Conservation (phyloP, 2,113 vertebrate species). For the Anser cygnoides region DNA sequence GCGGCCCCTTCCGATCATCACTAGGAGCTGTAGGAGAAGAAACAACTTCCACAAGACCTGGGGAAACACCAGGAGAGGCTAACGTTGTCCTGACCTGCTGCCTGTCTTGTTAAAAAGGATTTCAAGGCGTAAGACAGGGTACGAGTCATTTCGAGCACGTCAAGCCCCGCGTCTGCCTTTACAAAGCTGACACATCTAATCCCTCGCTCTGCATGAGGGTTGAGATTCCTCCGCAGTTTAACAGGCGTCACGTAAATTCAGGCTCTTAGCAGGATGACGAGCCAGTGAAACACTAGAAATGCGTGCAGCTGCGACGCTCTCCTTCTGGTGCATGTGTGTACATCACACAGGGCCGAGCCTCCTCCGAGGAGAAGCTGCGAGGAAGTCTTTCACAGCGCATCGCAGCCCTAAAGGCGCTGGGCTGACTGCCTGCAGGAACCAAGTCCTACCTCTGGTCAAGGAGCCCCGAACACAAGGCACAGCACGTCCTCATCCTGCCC, state of each 20-base stretch:
- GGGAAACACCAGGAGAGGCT: neutral
- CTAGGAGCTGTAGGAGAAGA: neutral
- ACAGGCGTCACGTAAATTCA: neutral
- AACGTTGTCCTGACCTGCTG: neutral
- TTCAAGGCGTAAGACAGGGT: neutral
- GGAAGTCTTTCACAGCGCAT: neutral
- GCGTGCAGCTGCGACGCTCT: neutral
- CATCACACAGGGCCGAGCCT: neutral
- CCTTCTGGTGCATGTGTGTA: neutral
- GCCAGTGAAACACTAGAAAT: neutral
- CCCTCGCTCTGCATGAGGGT: neutral
- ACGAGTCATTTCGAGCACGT: neutral
- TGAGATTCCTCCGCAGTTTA: neutral
- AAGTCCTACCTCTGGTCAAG: fast-evolving
- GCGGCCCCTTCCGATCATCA: neutral
- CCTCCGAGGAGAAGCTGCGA: neutral
- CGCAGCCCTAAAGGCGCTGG: neutral
- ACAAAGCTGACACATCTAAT: neutral
- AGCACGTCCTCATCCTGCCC: neutral
- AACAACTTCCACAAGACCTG: neutral
- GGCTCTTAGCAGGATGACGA: neutral
- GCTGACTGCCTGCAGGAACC: fast-evolving
- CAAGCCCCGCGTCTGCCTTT: neutral
- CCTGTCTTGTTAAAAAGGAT: neutral
- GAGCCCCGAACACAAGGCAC: neutral